Conservation (phyloP, 1,140 invertebrate genomes). For the Asobara japonica region DNA sequence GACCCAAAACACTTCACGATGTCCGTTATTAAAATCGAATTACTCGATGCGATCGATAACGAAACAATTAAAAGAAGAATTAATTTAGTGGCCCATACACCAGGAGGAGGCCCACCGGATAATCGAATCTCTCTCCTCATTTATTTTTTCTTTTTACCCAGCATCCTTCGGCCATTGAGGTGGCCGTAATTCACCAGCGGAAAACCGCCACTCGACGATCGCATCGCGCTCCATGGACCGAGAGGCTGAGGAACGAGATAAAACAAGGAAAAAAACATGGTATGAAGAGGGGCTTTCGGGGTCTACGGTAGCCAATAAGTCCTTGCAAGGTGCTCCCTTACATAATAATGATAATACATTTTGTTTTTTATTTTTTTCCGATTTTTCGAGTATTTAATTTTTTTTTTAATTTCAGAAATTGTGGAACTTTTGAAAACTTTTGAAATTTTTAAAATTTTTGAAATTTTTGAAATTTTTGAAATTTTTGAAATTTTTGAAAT, state of each 20-base stretch:
- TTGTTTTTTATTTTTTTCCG: too few species aligned
- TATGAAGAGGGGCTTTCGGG: constrained; percentile 11
- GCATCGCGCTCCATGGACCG: constrained; percentile 8
- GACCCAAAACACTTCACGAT: constrained; percentile 26
- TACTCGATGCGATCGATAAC: constrained; percentile 25
- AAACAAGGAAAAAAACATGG: constrained; percentile 7
- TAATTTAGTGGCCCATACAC: constrained; percentile 26
- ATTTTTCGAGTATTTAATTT: too few species aligned
- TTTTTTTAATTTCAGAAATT: too few species aligned
- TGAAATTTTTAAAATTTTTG: too few species aligned
- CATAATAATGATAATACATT: too few species aligned
- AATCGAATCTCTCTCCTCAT: constrained; percentile 30
- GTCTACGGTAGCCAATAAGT: constrained; percentile 40
- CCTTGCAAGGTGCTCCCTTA: too few species aligned
- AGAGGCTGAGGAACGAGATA: not conserved
- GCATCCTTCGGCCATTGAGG: constrained; percentile 35
- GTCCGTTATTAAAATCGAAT: constrained; percentile 34
- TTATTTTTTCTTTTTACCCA: constrained; percentile 23
- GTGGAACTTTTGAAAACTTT: too few species aligned
- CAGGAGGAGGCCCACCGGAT: constrained; percentile 16
- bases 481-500: too few species aligned
- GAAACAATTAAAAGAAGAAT: constrained; percentile 34
- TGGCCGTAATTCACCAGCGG: constrained; percentile 30
- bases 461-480: too few species aligned
- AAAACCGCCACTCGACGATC: constrained; percentile 26